phyloP scores from a whole-genome alignment of 2,113 vertebrate genomes.

The Todiramphus saurophagus region DNA sequence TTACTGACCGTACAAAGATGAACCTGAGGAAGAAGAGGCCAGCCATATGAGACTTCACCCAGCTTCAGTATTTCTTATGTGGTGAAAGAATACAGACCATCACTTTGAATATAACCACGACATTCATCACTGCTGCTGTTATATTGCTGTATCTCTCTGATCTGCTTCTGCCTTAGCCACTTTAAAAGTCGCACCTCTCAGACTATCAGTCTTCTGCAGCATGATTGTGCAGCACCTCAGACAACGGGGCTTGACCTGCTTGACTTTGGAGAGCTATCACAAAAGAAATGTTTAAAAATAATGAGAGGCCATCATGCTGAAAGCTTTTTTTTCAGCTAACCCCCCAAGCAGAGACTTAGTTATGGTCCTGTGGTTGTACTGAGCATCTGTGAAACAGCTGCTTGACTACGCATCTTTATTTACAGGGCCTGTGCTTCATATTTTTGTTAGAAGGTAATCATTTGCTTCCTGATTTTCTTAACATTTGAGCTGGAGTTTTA shows the following conservation, averaged over 20 bases:
- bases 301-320: not conserved
- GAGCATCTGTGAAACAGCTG: not conserved
- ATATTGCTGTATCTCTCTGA: not conserved
- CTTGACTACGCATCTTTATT: not conserved
- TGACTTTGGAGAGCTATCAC: not conserved
- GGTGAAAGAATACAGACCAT: not conserved
- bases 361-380: not conserved
- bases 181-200: not conserved
- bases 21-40: not conserved
- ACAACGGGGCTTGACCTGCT: not conserved
- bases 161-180: not conserved
- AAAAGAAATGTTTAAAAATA: not conserved
- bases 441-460: not conserved
- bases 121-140: not conserved
- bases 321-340: not conserved
- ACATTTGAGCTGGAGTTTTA: not conserved
- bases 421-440: not conserved
- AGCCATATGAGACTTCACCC: not conserved
- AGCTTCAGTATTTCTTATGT: not conserved
- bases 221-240: not conserved
- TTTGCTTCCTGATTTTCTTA: not conserved
- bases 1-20: not conserved
- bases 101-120: not conserved
- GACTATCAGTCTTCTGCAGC: not conserved
- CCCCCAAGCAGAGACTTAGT: not conserved